A percentile compares a stretch with the other conserved stretches of the same genome.
phyloP scores from a whole-genome alignment of 2,113 vertebrate genomes.

The Pelobates fuscus region DNA sequence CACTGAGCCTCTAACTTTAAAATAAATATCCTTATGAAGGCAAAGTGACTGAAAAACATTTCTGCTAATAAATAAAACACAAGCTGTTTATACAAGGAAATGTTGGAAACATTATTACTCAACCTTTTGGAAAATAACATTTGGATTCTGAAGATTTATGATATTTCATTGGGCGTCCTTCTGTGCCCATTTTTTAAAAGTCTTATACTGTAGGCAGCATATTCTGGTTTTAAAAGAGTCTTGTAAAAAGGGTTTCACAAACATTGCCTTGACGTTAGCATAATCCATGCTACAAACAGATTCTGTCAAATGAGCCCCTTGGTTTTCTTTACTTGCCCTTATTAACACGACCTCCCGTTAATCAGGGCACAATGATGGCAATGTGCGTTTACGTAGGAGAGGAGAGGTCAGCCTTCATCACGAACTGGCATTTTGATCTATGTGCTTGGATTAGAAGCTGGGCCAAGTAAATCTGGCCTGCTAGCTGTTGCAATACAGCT shows the following conservation, averaged over 20 bases:
- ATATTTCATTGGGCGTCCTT: background rate
- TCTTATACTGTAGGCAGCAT: too few species aligned
- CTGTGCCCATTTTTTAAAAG: conserved; percentile 41
- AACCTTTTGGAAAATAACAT: conserved; percentile 50
- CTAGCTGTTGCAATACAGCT: too few species aligned
- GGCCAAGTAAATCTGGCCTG: too few species aligned
- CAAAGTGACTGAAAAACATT: conserved; percentile 52
- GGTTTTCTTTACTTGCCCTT: conserved; percentile 25
- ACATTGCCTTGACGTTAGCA: conserved; percentile 30
- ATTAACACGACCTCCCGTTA: conserved; percentile 47
- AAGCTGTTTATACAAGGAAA: conserved; percentile 59
- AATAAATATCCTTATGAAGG: conserved; percentile 60
- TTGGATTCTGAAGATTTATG: conserved; percentile 54
- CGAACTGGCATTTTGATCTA: conserved; percentile 13
- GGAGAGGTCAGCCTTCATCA: conserved; percentile 25
- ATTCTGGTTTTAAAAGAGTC: conserved; percentile 11
- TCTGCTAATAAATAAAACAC: conserved; percentile 64
- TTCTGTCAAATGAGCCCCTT: conserved; percentile 42
- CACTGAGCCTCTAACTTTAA: conserved; percentile 58
- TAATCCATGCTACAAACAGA: conserved; percentile 47
- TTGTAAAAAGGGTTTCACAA: conserved; percentile 36
- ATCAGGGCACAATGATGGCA: conserved; percentile 39
- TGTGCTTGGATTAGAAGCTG: conserved; percentile 37
- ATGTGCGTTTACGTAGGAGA: conserved; percentile 30
- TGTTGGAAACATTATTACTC: conserved; percentile 55